Percentiles rank a stretch among this genome's conserved stretches.
Conservation (phyloP, 2,797 vertebrate genomes). For the Danio jaintianensis region DNA sequence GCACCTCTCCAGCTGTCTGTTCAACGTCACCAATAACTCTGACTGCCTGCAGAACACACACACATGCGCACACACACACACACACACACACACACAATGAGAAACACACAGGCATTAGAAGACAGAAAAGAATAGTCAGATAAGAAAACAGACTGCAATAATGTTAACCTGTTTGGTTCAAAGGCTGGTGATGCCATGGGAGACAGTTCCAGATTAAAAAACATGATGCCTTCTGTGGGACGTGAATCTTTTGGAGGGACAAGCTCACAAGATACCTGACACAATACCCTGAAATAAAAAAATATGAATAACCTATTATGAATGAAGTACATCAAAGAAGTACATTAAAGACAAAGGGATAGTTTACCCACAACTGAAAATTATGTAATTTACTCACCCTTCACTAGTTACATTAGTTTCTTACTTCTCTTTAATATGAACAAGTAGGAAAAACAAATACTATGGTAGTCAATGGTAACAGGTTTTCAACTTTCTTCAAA, state of each 20-base stretch:
- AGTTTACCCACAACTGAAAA: too few relatives aligned
- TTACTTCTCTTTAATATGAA: too few relatives aligned
- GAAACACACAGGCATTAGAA: not conserved
- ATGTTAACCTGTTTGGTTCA: conserved; percentile 88
- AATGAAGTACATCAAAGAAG: too few relatives aligned
- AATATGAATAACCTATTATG: too few relatives aligned
- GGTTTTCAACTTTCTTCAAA: too few relatives aligned
- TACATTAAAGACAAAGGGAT: too few relatives aligned
- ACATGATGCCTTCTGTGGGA: conserved; percentile 93
- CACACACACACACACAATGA: not conserved
- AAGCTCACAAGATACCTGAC: conserved; percentile 95
- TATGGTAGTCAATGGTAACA: too few relatives aligned
- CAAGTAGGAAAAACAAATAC: too few relatives aligned
- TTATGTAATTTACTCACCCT: too few relatives aligned
- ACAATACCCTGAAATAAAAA: conserved; percentile 83
- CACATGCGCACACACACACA: conserved; percentile 33
- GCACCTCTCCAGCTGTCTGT: conserved; percentile 93
- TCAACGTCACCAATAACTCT: conserved; percentile 91
- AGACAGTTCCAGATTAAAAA: conserved; percentile 94
- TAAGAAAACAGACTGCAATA: not conserved
- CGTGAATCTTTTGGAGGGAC: conserved; percentile 90
- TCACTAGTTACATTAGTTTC: too few relatives aligned
- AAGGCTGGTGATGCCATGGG: conserved; percentile 95
- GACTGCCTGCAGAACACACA: conserved; percentile 82
- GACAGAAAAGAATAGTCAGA: not conserved